Conservation (phyloP, 2,888 invertebrate species). For the Panopea generosa region DNA sequence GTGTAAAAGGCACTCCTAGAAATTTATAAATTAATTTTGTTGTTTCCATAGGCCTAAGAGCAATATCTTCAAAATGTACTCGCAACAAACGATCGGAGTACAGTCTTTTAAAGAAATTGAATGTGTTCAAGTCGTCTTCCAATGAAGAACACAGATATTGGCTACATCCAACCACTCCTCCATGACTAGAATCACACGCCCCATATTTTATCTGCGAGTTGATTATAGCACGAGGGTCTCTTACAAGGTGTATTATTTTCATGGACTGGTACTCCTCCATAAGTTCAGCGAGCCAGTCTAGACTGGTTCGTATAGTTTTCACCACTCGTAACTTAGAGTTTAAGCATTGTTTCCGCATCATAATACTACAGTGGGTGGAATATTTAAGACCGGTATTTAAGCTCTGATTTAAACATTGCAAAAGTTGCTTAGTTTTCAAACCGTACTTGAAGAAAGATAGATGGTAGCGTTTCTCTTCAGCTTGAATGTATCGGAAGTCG, state of each 20-base stretch:
- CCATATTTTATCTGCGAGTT: constrained; percentile 15
- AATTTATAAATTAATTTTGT: constrained; percentile 19
- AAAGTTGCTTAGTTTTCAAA: constrained; percentile 17
- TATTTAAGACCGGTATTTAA: background rate
- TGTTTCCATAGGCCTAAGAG: constrained; percentile 3
- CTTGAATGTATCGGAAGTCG: constrained; percentile 30
- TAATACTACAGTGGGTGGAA: constrained; percentile 13
- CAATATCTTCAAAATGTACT: constrained; percentile 25
- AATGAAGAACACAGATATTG: constrained; percentile 29
- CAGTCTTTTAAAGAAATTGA: constrained; percentile 11
- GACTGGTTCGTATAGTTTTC: constrained; percentile 41
- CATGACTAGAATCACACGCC: constrained; percentile 7
- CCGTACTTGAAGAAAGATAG: constrained; percentile 35
- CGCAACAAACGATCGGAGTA: constrained; percentile 17
- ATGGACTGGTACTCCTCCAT: constrained; percentile 24
- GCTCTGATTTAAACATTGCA: constrained; percentile 17
- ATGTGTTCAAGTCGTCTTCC: constrained; percentile 36
- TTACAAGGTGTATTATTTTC: constrained; percentile 28
- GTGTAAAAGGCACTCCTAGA: constrained; percentile 13
- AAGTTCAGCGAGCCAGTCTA: constrained; percentile 23
- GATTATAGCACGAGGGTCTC: constrained; percentile 26
- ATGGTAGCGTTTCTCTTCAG: constrained; percentile 6
- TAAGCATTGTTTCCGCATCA: constrained; percentile 19
- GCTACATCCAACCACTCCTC: constrained; percentile 31
- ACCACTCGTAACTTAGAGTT: constrained; percentile 26